Evolutionary conservation across 1,140 invertebrate genomes (phyloP).

Genomic region (Trachymyrmex cornetzi): DNA sequence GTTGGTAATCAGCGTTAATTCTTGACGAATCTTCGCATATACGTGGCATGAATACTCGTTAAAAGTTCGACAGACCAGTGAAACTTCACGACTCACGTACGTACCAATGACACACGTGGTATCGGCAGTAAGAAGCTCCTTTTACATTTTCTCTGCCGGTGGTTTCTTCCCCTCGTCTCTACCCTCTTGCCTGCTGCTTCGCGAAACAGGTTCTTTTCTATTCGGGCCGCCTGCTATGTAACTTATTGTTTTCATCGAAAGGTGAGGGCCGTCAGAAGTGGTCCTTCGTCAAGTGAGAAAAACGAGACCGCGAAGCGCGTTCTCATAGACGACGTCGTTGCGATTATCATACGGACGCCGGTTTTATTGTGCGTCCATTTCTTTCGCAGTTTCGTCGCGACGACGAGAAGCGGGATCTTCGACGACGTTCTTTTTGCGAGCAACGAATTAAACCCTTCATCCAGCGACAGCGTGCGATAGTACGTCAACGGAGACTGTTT

Average conservation of each 20-base stretch:
- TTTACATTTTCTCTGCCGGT: constrained; percentile 42
- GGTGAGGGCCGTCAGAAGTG: constrained; percentile 64
- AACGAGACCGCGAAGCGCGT: constrained; percentile 68
- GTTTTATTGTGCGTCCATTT: constrained; percentile 43
- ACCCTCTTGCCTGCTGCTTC: constrained; percentile 18
- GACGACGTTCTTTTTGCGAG: constrained; percentile 33
- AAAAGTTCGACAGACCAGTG: constrained; percentile 59
- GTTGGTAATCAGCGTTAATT: neutral
- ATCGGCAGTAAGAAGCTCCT: constrained; percentile 41
- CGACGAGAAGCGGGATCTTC: constrained; percentile 25
- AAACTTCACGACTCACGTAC: constrained; percentile 19
- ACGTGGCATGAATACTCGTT: neutral
- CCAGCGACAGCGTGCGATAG: constrained; percentile 24
- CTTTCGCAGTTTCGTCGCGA: constrained; percentile 51
- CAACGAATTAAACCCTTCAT: constrained; percentile 40
- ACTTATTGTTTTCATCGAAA: constrained; percentile 77
- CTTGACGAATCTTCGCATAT: constrained; percentile 3
- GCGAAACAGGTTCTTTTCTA: constrained; percentile 75
- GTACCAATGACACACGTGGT: neutral
- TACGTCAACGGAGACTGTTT: neutral
- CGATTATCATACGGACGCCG: constrained; percentile 57
- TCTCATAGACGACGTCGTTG: constrained; percentile 42
- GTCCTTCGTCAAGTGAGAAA: constrained; percentile 56
- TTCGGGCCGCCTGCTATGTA: constrained; percentile 73
- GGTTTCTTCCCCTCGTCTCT: constrained; percentile 43